Percentiles rank a stretch among this genome's conserved stretches.
These are phyloP conservation scores for Troilus luridus DNA, from an alignment of 2,888 invertebrate genomes.

Conservation along the genomic window DNA sequence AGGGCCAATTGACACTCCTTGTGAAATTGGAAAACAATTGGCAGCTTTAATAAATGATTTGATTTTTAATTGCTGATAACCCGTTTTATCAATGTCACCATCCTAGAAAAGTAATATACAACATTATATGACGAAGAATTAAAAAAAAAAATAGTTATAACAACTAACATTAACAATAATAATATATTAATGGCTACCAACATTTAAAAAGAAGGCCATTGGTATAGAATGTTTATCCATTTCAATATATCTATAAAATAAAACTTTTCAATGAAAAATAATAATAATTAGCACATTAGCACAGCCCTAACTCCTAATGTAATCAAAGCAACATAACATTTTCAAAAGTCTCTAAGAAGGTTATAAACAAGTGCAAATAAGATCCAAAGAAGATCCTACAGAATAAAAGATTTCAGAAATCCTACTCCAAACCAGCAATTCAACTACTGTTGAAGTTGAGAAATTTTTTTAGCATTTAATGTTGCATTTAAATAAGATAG, in stretches of 20 bases:
- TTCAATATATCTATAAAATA: background rate
- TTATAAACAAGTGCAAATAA: background rate
- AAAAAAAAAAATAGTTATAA: background rate
- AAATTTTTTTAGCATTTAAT: no score
- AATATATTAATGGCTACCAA: background rate
- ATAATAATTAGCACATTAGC: background rate
- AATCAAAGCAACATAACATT: background rate
- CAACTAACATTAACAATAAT: background rate
- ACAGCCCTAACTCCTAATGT: background rate
- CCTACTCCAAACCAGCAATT: no score
- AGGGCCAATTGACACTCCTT: constrained; percentile 59
- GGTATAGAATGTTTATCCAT: constrained; percentile 55
- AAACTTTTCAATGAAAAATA: background rate
- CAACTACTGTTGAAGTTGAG: background rate
- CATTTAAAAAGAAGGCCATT: constrained; percentile 43
- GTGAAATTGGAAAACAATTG: constrained; percentile 25
- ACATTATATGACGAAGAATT: background rate
- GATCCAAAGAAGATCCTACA: background rate
- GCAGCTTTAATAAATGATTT: constrained; percentile 60
- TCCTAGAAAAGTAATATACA: constrained; percentile 58
- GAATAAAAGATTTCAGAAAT: background rate
- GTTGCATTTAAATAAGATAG: no score
- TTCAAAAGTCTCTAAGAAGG: background rate
- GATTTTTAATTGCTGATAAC: constrained; percentile 57
- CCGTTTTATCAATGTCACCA: constrained; percentile 64